Conservation (phyloP, 2,888 invertebrate genomes). For the Oxycera nigricornis region DNA sequence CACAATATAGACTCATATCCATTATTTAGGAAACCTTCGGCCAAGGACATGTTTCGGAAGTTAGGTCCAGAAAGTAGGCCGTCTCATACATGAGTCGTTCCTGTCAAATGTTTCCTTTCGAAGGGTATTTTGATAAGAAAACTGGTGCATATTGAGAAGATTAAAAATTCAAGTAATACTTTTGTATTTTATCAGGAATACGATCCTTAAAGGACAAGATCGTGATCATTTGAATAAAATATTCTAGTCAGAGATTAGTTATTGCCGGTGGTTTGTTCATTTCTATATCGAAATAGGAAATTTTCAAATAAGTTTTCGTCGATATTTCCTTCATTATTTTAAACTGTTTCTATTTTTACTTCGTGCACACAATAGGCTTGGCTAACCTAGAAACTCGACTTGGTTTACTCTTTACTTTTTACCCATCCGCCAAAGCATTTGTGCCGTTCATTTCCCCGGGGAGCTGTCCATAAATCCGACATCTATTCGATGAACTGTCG, state of each 20-base stretch:
- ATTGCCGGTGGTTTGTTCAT: too few relatives aligned
- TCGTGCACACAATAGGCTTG: not conserved
- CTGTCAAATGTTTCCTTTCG: not conserved
- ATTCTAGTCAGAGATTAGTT: too few relatives aligned
- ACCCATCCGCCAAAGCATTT: not conserved
- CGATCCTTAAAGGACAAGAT: too few relatives aligned
- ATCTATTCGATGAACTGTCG: conserved; percentile 1
- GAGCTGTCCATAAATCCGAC: conserved; percentile 31
- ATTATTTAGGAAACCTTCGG: not conserved
- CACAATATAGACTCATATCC: not conserved
- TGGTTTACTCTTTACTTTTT: not conserved
- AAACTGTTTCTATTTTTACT: not conserved
- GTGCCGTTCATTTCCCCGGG: conserved; percentile 16
- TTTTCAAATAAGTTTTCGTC: not conserved
- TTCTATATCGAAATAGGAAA: too few relatives aligned
- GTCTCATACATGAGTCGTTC: not conserved
- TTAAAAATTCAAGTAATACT: too few relatives aligned
- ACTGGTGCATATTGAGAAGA: too few relatives aligned
- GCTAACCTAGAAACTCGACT: not conserved
- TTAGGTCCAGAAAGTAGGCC: not conserved
- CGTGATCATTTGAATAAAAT: too few relatives aligned
- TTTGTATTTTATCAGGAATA: too few relatives aligned
- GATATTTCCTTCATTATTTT: not conserved
- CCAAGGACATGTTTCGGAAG: not conserved
- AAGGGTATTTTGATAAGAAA: not conserved